Evolutionary conservation across 2,888 invertebrate species (phyloP), one percentile per base, ranked within the genome.

Genomic region (Norana najaformis): DNA sequence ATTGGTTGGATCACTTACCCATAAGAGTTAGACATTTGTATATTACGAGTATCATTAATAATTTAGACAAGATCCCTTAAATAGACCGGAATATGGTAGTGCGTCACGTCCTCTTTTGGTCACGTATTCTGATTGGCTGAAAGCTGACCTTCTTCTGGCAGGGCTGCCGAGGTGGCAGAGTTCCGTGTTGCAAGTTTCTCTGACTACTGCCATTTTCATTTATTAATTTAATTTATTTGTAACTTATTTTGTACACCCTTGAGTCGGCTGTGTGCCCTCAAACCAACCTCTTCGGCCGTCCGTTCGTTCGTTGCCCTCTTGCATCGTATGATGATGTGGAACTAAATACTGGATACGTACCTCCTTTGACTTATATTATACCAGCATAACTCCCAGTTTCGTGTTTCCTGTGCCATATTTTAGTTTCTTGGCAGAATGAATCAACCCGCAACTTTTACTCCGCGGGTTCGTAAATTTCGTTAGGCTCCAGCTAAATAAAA

Each of bases 141-240:
- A 4, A 69, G 69, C 69, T 69, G 69, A 69, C 69, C 69, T n/a
- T 69, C 23, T 47, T 47, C 23, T 47, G 47, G 1, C 69, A 85
- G 85, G n/a, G 85, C 85, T 85, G 85, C 85, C 85, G 35, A 35
- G 85, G 36, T 85, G 85, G 85, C 85, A n/a, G 85, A 85, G 85
- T 85, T 85, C 85, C 85, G 85, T 85, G 85, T 85, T 85, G 85
- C n/a, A 85, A 85, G 85, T 85, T 85, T 85, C 36, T 37, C 85
- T 85, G 35, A 85, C 35, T 20, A 85, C 36, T 85, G 37, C 36
- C 37, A 36, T 85, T 36, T 85, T 85, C 35, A 36, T 85, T 85
- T 85, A 85, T 36, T 85, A 20, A 36, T 85, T 85, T 85, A 36
- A 85, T 85, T 85, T 85, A 85, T 36, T 85, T 36, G 6, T 18